These are phyloP conservation scores for Norana najaformis DNA, from an alignment of 2,888 invertebrate genomes.

Conservation along the genomic window DNA sequence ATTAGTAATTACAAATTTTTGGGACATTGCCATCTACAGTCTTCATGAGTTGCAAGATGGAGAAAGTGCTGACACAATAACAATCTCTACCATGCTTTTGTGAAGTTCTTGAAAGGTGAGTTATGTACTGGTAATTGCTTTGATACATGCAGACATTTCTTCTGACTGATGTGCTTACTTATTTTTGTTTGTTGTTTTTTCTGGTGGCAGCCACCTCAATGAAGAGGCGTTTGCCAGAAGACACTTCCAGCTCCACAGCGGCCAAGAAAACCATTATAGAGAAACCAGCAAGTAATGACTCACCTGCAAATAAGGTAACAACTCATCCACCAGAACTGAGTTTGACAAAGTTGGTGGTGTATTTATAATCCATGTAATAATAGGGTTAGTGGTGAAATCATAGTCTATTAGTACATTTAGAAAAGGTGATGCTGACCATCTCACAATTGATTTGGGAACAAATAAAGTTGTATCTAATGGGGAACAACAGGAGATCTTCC, in stretches of 20 bases:
- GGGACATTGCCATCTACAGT: background rate
- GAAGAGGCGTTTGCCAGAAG: constrained; percentile 13
- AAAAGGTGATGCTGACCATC: too few species aligned
- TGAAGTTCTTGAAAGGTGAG: background rate
- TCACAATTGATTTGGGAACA: too few species aligned
- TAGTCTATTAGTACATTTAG: too few species aligned
- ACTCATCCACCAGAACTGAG: background rate
- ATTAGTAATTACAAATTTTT: background rate
- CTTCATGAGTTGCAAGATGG: background rate
- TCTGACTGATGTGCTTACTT: background rate
- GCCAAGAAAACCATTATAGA: background rate
- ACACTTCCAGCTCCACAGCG: background rate
- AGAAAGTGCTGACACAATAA: background rate
- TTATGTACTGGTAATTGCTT: background rate
- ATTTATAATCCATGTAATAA: background rate
- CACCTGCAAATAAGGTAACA: background rate
- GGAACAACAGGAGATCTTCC: background rate
- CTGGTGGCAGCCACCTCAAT: background rate
- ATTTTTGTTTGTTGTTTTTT: background rate
- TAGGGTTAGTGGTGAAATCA: too few species aligned
- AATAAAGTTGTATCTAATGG: background rate
- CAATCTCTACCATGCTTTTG: background rate
- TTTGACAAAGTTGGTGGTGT: background rate
- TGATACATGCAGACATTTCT: background rate
- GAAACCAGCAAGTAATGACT: background rate